These are phyloP conservation scores for Merops nubicus DNA, from an alignment of 2,113 vertebrate genomes.

Conservation along the genomic window DNA sequence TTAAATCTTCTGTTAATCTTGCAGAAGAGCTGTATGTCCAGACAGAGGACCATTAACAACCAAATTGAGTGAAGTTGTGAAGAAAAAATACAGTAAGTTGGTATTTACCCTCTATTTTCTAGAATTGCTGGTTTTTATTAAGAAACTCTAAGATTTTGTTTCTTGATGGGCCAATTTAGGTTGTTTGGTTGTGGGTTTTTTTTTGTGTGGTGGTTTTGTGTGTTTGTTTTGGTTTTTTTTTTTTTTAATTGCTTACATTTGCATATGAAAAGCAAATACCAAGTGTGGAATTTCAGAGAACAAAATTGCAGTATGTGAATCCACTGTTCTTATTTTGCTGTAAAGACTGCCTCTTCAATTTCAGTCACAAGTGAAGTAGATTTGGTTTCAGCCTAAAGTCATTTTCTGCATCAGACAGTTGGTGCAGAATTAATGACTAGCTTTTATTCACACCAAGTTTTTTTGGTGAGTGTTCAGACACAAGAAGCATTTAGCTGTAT, in stretches of 20 bases:
- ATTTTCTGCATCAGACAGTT: neutral
- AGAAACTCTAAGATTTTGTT: neutral
- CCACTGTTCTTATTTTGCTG: neutral
- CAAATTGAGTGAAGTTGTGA: slow-evolving; percentile 61
- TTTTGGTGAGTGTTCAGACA: neutral
- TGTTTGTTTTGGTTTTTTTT: neutral
- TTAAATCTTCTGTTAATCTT: slow-evolving; percentile 40
- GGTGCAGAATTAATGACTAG: neutral
- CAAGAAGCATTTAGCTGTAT: neutral
- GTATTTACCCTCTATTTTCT: neutral
- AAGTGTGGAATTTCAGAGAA: neutral
- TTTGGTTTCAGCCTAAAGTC: neutral
- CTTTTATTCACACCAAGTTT: neutral
- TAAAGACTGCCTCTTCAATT: neutral
- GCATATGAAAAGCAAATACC: neutral
- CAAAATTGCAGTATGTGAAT: neutral
- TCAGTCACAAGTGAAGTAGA: neutral
- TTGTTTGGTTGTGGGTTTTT: too few relatives aligned
- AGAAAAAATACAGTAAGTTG: slow-evolving; percentile 75
- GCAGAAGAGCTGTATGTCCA: slow-evolving; percentile 48
- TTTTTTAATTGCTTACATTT: neutral
- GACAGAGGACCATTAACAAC: slow-evolving; percentile 31
- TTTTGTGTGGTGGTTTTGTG: too few relatives aligned
- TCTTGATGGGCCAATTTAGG: neutral
- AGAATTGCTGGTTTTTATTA: neutral